A percentile compares a stretch with the other conserved stretches of the same genome.
These are phyloP conservation scores for Galleria mellonella DNA, from an alignment of 1,140 invertebrate genomes.

Conservation along the genomic window DNA sequence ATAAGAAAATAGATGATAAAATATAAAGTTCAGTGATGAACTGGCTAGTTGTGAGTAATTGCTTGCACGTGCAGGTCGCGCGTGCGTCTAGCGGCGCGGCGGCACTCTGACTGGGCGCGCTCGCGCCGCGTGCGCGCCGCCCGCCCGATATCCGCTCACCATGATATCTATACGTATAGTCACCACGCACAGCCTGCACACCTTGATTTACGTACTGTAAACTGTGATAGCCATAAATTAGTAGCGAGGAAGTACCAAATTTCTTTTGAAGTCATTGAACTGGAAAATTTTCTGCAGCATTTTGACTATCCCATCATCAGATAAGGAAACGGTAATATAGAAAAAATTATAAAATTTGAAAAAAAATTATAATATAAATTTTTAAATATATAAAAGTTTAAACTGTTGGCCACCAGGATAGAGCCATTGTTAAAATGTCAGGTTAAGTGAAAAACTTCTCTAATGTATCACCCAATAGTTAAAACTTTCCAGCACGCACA, in stretches of 20 bases:
- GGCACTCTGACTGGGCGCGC: constrained; percentile 71
- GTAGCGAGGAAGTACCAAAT: neutral
- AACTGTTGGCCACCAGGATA: neutral
- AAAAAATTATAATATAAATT: neutral
- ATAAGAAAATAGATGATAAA: constrained; percentile 11
- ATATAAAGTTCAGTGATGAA: constrained; percentile 42
- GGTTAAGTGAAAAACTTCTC: constrained; percentile 4
- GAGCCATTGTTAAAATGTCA: neutral
- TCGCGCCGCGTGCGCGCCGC: constrained; percentile 55
- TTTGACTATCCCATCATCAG: neutral
- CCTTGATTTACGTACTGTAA: constrained; percentile 53
- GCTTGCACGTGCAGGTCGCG: constrained; percentile 54
- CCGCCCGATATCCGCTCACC: constrained; percentile 59
- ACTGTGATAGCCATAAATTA: constrained; percentile 18
- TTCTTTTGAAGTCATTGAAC: constrained; percentile 4
- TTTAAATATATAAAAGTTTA: neutral
- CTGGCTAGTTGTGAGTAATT: constrained; percentile 9
- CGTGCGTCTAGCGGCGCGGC: constrained; percentile 66
- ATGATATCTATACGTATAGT: constrained; percentile 41
- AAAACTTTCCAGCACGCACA: constrained; percentile 9
- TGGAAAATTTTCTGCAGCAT: no score
- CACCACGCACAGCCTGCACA: constrained; percentile 41
- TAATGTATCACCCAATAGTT: neutral
- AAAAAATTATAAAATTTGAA: neutral
- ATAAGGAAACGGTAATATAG: neutral